Evolutionary conservation across 2,888 invertebrate species (phyloP).

Genomic region (Stenichneumon culpator): DNA sequence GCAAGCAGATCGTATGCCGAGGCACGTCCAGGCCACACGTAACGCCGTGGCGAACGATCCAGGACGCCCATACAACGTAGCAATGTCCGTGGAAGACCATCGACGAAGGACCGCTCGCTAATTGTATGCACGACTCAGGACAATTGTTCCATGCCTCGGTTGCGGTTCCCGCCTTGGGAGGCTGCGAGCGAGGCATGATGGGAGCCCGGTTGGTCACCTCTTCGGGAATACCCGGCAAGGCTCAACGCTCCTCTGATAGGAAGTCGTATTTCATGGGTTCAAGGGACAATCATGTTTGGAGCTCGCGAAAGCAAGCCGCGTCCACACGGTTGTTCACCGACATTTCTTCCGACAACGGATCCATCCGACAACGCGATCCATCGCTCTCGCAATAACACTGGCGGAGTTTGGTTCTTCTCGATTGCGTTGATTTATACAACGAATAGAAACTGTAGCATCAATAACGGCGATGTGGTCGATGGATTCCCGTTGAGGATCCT

Average conservation of each 20-base stretch:
- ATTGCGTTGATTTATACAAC: not conserved
- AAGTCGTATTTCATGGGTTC: conserved; percentile 73
- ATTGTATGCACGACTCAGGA: conserved; percentile 80
- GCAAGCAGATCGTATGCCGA: conserved; percentile 84
- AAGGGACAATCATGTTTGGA: conserved; percentile 53
- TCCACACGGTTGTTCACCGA: conserved; percentile 49
- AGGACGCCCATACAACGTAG: conserved; percentile 77
- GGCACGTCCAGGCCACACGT: conserved; percentile 82
- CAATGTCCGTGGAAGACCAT: conserved; percentile 77
- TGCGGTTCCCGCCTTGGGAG: conserved; percentile 25
- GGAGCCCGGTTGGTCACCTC: conserved; percentile 42
- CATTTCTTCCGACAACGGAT: not conserved
- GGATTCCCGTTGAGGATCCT: not conserved
- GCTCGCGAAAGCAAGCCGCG: conserved; percentile 43
- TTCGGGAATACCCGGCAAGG: conserved; percentile 59
- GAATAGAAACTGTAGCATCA: not conserved
- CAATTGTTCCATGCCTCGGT: conserved; percentile 68
- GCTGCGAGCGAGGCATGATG: conserved; percentile 57
- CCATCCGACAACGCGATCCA: conserved; percentile 8
- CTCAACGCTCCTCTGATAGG: conserved; percentile 71
- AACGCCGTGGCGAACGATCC: conserved; percentile 74
- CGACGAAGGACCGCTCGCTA: conserved; percentile 77
- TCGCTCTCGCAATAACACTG: not conserved
- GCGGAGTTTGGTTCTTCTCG: not conserved
- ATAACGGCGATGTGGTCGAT: not conserved